Evolutionary conservation across 2,888 invertebrate species (phyloP).

Genomic region (Zygothrica quintamaculata): DNA sequence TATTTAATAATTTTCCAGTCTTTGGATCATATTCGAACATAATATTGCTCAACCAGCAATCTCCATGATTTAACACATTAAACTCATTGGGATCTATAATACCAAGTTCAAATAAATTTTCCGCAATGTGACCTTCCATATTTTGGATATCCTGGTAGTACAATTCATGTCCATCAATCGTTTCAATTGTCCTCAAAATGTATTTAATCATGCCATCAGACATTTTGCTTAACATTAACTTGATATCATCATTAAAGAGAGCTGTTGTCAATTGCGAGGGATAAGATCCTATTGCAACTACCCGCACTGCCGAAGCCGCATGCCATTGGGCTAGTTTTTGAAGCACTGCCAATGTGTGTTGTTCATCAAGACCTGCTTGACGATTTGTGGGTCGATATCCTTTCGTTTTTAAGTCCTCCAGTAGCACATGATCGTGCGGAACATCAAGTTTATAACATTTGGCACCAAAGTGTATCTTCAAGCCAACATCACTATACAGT

Average conservation of each 20-base stretch:
- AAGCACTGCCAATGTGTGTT: constrained; percentile 70
- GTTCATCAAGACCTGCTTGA: constrained; percentile 68
- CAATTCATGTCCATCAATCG: constrained; percentile 52
- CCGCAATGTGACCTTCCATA: constrained; percentile 30
- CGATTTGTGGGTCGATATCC: constrained; percentile 73
- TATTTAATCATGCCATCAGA: constrained; percentile 18
- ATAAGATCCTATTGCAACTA: constrained; percentile 59
- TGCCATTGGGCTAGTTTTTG: constrained; percentile 80
- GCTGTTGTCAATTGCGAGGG: constrained; percentile 16
- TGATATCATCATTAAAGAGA: constrained; percentile 37
- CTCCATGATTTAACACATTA: constrained; percentile 79
- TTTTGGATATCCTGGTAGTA: constrained; percentile 34
- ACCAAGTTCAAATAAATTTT: constrained; percentile 15
- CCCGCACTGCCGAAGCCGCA: constrained; percentile 77
- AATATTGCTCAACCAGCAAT: constrained; percentile 79
- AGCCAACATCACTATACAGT: constrained; percentile 51
- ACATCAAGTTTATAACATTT: constrained; percentile 44
- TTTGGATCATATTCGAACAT: constrained; percentile 76
- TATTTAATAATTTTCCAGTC: constrained; percentile 58
- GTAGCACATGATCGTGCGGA: constrained; percentile 50
- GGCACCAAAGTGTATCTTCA: constrained; percentile 52
- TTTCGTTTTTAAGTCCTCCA: constrained; percentile 71
- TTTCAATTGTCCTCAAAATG: constrained; percentile 42
- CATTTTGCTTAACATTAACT: constrained; percentile 22
- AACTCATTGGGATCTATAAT: constrained; percentile 57